Evolutionary conservation across 2,888 invertebrate species (phyloP).

Genomic region (Nasonovia ribisnigri): DNA sequence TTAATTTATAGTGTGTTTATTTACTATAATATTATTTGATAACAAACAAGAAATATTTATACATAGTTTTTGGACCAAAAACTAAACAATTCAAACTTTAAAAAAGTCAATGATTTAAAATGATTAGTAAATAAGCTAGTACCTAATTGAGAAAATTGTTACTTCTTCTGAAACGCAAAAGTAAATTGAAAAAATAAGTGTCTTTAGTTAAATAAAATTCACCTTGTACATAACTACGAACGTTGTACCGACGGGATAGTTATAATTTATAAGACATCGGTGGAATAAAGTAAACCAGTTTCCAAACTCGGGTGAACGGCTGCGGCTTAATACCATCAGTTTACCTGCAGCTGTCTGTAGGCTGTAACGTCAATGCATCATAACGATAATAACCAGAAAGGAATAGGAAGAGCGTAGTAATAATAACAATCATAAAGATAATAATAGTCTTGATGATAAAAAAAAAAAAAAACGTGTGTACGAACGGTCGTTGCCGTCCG

Average conservation of each 20-base stretch:
- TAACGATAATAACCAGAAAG: not conserved
- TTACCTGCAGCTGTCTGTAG: not conserved
- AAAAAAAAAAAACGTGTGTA: not conserved
- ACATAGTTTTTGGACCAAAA: not conserved
- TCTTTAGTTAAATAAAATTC: not conserved
- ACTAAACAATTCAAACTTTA: not conserved
- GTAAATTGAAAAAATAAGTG: not conserved
- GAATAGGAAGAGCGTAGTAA: not conserved
- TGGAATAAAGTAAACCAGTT: not conserved
- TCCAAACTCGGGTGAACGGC: not conserved
- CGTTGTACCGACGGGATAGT: not conserved
- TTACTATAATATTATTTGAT: not conserved
- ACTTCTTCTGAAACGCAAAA: not conserved
- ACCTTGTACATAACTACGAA: not conserved
- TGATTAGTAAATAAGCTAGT: not conserved
- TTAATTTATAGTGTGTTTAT: not conserved
- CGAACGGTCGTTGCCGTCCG: not conserved
- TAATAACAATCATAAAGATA: not conserved
- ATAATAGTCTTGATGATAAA: not conserved
- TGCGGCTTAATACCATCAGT: not conserved
- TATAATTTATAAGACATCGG: not conserved
- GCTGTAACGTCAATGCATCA: not conserved
- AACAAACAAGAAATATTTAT: not conserved
- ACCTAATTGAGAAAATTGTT: not conserved
- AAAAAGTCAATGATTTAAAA: not conserved